Evolutionary conservation across 1,140 invertebrate species (phyloP).

Genomic region (Nephotettix cincticeps): DNA sequence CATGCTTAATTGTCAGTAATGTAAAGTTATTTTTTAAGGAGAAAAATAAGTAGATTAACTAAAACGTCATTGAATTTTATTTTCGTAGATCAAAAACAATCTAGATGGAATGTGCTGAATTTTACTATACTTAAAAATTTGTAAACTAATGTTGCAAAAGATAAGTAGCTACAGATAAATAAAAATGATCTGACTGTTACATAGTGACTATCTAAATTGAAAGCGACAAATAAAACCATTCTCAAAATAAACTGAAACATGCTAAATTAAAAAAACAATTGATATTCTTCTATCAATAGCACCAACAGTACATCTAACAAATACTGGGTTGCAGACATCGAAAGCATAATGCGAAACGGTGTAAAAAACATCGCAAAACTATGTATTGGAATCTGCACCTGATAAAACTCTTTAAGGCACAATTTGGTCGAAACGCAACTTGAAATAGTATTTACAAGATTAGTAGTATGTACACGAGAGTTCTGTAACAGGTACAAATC

Average conservation of each 20-base stretch:
- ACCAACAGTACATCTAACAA: background rate
- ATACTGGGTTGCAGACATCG: background rate
- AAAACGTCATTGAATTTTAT: too few species aligned
- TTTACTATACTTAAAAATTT: too few species aligned
- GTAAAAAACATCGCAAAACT: background rate
- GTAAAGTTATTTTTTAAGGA: too few species aligned
- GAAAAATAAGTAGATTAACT: too few species aligned
- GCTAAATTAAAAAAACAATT: background rate
- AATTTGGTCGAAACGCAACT: background rate
- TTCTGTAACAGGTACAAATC: slow-evolving; percentile 51
- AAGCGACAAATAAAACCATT: slow-evolving; percentile 3
- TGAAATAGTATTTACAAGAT: background rate
- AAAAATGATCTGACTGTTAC: too few species aligned
- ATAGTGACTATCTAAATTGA: background rate
- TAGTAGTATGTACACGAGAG: background rate
- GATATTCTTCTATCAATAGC: background rate
- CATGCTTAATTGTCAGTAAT: too few species aligned
- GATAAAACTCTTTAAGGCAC: slow-evolving; percentile 15
- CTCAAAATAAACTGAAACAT: background rate
- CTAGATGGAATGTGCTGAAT: too few species aligned
- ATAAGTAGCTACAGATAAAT: too few species aligned
- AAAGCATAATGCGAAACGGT: background rate
- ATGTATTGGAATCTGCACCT: slow-evolving; percentile 16
- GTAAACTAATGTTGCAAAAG: too few species aligned
- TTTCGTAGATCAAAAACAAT: too few species aligned